Base-by-base conservation (phyloP, 2,797 vertebrate species). In the Hozukius guyotensis region DNA sequence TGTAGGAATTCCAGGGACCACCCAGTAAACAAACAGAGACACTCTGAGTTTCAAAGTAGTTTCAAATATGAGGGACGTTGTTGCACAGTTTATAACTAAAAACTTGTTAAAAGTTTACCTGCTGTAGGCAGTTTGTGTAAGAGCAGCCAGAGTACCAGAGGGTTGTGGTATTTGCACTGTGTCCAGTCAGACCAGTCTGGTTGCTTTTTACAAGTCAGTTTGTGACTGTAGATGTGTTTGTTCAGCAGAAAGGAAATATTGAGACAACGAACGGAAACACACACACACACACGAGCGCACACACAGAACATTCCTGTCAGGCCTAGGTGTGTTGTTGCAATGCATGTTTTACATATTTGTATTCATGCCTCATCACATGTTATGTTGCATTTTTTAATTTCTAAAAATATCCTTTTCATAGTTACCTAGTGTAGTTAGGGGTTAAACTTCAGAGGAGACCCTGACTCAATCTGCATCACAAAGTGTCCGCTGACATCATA, bases 1-100 rank as follows among this genome's bases (percentile, higher is more conserved):
- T 85, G 88, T 36, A 86, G 88, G 91, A 94, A 93, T 93, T 91
- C 64, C 60, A 79, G 86, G 91, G 91, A 90, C 89, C 91, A 89
- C 92, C 94, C 89, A 83, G 82, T 92, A 90, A 91, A 93, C 88
- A 92, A 94, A 93, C 88, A 36, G 67, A 80, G 70, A 77, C 69
- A 32, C 72, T 61, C 71, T 67, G 13, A 36, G 60, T 82, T 81
- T 73, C 63, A 22, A 20, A 53, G 2, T 11, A 10, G 69, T 73
- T 69, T 85, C 75, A 71, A 71, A 80, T 22, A 59, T 29, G 22
- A 5, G 13, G 34, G 18, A 32, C 10, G 27, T 52, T 31, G 42
- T 52, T n/a, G 49, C 49, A 36, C 36, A 49, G 46, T 52, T 52
- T 52, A n/a, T 52, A 20, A 52, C 18, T 20, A 52, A 65, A 67